Base-by-base conservation (phyloP, 2,888 invertebrate species). In the Palloptera scutellata region DNA sequence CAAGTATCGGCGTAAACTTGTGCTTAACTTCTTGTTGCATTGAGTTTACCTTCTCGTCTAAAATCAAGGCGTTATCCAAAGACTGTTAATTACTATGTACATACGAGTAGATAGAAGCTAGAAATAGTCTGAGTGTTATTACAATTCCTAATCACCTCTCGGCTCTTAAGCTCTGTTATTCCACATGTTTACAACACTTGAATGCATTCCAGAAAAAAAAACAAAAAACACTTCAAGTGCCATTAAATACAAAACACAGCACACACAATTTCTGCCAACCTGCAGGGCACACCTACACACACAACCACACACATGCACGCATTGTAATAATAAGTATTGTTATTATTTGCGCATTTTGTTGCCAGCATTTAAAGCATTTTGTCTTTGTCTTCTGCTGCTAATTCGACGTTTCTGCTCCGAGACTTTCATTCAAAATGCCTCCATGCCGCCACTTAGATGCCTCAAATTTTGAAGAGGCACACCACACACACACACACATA, bases 11-110 rank as follows among this genome's bases (percentile, higher is more conserved):
- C 77, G 77, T 70, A 76, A 72, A 75, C 72, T 79, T 80, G 78
- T 79, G 78, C 79, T 77, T 75, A 75, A 79, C 79, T 82, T 81
- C 82, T 81, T 82, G 81, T 81, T 81, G 81, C 81, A 81, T 81
- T 81, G 81, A 82, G 82, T 81, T 81, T 79, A 74, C 75, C 55
- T 66, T 53, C 43, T 20, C n/a, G n/a, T n/a, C n/a, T n/a, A n/a
- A n/a, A n/a, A n/a, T 12, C 45, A 43, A 9, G 10, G 10, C 45
- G 10, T n/a, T n/a, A 30, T 30, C 30, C 3, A 30, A 30, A 30
- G 6, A 30, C 6, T 30, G 30, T 4, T 30, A 30, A 30, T 30
- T 30, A 30, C 6, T 30, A 30, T 30, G 30, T 30, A 30, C 6
- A 30, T 30, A 30, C 30, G 30, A 30, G 30, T 30, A 30, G 30